These are phyloP conservation scores for Lonchura striata DNA, from an alignment of 2,113 vertebrate species.

Conservation along the genomic window DNA sequence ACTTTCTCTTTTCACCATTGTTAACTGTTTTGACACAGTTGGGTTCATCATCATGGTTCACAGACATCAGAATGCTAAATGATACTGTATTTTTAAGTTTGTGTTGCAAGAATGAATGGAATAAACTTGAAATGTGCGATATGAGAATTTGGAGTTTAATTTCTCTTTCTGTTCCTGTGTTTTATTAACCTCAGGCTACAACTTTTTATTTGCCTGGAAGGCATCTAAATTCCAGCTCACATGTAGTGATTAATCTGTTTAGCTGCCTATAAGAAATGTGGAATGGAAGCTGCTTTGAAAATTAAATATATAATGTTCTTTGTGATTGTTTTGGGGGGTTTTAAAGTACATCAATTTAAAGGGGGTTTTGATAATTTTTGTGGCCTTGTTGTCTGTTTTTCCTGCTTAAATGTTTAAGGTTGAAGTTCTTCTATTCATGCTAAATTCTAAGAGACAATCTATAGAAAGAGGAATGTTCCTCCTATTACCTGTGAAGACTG, in stretches of 20 bases:
- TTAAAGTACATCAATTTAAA: neutral
- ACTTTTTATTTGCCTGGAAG: neutral
- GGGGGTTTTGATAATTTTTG: neutral
- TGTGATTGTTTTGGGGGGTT: neutral
- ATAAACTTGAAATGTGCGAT: conserved; percentile 83
- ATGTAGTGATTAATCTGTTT: neutral
- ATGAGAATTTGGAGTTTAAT: conserved; percentile 14
- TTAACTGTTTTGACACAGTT: conserved; percentile 75
- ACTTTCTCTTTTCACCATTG: conserved; percentile 72
- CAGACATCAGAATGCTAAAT: conserved; percentile 77
- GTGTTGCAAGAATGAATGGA: conserved; percentile 84
- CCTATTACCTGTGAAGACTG: neutral
- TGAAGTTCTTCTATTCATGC: neutral
- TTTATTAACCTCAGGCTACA: neutral
- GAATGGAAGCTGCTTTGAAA: neutral
- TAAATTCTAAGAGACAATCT: neutral
- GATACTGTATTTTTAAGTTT: conserved; percentile 80
- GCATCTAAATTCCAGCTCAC: neutral
- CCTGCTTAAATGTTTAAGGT: neutral
- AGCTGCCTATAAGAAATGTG: neutral
- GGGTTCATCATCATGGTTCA: conserved; percentile 72
- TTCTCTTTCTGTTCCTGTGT: neutral
- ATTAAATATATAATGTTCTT: neutral
- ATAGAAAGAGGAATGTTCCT: neutral
- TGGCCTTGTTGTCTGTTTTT: neutral